Evolutionary conservation across 2,888 invertebrate species (phyloP), one percentile per base, ranked within the genome.

Genomic region (Campopleginae sp.): DNA sequence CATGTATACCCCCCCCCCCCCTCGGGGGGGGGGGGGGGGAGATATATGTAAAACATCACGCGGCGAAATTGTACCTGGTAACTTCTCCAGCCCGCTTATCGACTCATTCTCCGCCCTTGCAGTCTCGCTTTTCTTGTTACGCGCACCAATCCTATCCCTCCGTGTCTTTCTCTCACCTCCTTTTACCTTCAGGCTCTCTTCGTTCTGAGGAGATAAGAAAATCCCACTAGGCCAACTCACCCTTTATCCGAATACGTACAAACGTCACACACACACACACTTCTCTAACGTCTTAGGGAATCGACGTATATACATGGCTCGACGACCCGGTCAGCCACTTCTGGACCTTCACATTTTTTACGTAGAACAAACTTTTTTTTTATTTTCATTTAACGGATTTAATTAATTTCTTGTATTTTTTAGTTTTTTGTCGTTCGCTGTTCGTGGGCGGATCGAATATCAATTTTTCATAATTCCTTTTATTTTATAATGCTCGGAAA

Each of bases 81-180:
- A 71, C 79, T 63, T 79, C 71, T 79, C 71, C 71, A 46, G 48
- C 63, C 44, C 71, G 71, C 79, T 79, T 79, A 79, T 79, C 79
- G 71, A 71, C 61, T 79, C 79, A 31, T 58, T 71, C 63, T 44
- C 78, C n/a, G n/a, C n/a, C 38, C 66, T 79, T 51, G 23, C 68
- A 44, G 27, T 61, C 42, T 14, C 63, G 48, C 71, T 71, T 79
- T 71, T 71, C 79, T 79, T 46, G 79, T 71, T 71, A 70, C 70
- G 38, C 71, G 48, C 51, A 31, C 48, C 63, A 79, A 71, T 79
- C 79, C 61, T 19, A 71, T 71, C 63, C 71, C 70, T 70, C 19
- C 38, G 48, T 63, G 38, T 79, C 8, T 46, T 48, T 71, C 79
- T 61, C 79, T 38, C 48, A 33, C 63, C 31, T 31, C 46, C 8